These are phyloP conservation scores for Nesidiocoris tenuis DNA, from an alignment of 2,888 invertebrate species.

Conservation along the genomic window DNA sequence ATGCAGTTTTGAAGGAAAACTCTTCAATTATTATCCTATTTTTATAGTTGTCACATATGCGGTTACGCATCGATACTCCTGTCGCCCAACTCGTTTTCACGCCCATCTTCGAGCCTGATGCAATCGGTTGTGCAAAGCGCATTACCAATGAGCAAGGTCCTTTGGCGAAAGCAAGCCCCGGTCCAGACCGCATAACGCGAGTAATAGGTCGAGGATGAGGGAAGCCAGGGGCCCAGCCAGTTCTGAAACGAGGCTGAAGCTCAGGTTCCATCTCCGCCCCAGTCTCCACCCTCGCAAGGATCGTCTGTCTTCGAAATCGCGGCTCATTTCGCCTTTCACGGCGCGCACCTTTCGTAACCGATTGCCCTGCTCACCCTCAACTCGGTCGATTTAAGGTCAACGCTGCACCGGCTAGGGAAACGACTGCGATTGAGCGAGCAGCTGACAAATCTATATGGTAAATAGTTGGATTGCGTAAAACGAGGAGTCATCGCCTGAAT, in stretches of 20 bases:
- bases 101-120: background rate
- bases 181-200: background rate
- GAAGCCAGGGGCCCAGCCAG: background rate
- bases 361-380: background rate
- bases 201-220: background rate
- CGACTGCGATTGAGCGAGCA: too few species aligned
- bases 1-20: too few species aligned
- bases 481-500: too few species aligned
- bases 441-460: too few species aligned
- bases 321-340: background rate
- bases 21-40: too few species aligned
- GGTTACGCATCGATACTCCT: too few species aligned
- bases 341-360: background rate
- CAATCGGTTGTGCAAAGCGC: background rate
- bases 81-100: background rate
- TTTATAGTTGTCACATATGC: too few species aligned
- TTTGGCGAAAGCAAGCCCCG: background rate
- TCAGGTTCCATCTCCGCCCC: background rate
- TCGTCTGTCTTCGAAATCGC: background rate
- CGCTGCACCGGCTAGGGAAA: background rate
- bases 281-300: background rate
- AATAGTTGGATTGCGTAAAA: too few species aligned
- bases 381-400: background rate
- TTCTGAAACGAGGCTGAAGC: background rate
- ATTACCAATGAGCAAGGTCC: background rate